phyloP scores from a whole-genome alignment of 2,113 vertebrate genomes.

The Delphinapterus leucas region DNA sequence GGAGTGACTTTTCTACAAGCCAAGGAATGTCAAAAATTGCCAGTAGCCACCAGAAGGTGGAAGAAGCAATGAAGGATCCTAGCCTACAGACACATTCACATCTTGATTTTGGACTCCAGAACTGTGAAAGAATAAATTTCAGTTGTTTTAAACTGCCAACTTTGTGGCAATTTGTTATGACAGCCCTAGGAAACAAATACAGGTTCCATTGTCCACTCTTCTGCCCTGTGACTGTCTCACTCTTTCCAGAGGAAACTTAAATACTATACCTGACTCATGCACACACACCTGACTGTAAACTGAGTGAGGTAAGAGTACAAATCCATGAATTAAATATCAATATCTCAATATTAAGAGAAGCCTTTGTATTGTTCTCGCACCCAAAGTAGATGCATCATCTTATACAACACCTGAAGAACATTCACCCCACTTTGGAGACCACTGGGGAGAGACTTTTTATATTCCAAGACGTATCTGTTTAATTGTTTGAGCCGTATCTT shows the following conservation, averaged over 20 bases:
- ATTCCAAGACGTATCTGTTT: neutral
- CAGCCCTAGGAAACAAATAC: neutral
- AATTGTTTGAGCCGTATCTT: neutral
- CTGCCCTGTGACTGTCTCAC: neutral
- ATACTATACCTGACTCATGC: neutral
- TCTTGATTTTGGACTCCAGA: neutral
- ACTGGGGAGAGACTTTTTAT: neutral
- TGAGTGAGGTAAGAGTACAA: neutral
- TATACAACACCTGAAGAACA: neutral
- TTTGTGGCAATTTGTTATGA: neutral
- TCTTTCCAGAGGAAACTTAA: neutral
- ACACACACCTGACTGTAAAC: neutral
- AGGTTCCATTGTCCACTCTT: neutral
- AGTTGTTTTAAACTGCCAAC: neutral
- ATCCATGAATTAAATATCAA: neutral
- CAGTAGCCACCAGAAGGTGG: neutral
- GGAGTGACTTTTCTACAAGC: neutral
- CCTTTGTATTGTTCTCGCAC: neutral
- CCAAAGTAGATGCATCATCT: neutral
- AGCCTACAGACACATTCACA: neutral
- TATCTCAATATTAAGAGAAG: neutral
- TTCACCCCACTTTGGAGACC: neutral
- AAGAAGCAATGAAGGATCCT: neutral
- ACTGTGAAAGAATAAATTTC: neutral
- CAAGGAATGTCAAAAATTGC: neutral